Evolutionary conservation across 2,888 invertebrate species (phyloP).

Genomic region (Orthonevra nobilis): DNA sequence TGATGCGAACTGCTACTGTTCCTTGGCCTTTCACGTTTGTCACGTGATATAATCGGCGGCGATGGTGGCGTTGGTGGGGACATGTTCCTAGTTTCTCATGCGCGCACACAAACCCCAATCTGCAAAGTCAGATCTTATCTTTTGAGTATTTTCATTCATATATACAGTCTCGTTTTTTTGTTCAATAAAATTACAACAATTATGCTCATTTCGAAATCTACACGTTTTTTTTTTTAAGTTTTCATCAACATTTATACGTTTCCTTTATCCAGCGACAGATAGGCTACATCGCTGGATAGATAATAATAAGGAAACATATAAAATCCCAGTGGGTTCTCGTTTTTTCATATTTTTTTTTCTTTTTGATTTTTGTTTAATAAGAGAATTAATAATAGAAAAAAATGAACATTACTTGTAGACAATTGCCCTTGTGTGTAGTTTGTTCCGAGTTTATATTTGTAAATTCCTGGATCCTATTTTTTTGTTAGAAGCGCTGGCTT

Average conservation of each 20-base stretch:
- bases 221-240: conserved; percentile 63
- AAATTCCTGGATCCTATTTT: conserved; percentile 69
- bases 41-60: conserved; percentile 63
- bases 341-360: conserved; percentile 68
- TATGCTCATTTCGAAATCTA: conserved; percentile 72
- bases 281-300: conserved; percentile 18
- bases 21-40: conserved; percentile 70
- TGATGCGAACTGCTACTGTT: conserved; percentile 60
- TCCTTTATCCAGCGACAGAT: conserved; percentile 49
- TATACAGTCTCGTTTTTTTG: conserved; percentile 43
- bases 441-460: conserved; percentile 49
- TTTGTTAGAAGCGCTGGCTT: conserved; percentile 57
- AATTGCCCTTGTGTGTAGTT: conserved; percentile 48
- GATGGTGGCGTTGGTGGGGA: conserved; percentile 56
- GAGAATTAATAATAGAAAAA: conserved; percentile 75
- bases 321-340: conserved; percentile 35
- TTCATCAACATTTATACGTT: conserved; percentile 57
- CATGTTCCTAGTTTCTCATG: conserved; percentile 61
- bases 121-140: conserved; percentile 78
- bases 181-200: conserved; percentile 55
- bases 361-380: conserved; percentile 62
- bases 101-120: conserved; percentile 72
- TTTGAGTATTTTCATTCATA: conserved; percentile 74
- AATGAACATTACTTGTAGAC: conserved; percentile 76
- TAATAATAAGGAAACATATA: conserved; percentile 62